Conservation (phyloP, 2,113 vertebrate species). For the Brachionichthys hirsutus region DNA sequence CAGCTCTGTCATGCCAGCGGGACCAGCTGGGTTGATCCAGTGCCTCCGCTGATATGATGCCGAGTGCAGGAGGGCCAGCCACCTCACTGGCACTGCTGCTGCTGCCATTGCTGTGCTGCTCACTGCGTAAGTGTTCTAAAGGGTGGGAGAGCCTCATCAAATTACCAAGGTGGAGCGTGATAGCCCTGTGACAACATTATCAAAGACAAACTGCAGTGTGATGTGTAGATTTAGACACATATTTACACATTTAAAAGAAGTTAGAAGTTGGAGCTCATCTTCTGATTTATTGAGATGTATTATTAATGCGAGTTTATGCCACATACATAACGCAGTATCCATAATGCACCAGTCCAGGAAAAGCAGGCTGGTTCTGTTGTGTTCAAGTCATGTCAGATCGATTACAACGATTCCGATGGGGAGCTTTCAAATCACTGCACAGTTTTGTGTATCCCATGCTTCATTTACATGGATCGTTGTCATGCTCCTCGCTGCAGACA, state of each 20-base stretch:
- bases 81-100: slow-evolving; percentile 57
- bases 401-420: neutral
- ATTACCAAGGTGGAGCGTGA: neutral
- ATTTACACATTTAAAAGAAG: neutral
- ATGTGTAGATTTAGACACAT: too few relatives aligned
- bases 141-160: slow-evolving; percentile 1
- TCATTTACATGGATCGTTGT: neutral
- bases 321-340: neutral
- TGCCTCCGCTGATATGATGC: slow-evolving; percentile 70
- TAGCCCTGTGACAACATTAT: slow-evolving; percentile 6
- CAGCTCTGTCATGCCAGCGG: slow-evolving; percentile 51
- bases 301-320: too few relatives aligned
- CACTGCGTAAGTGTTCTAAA: slow-evolving; percentile 65
- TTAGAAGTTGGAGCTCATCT: neutral
- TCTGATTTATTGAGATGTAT: neutral
- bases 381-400: neutral
- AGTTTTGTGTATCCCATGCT: neutral
- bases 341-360: neutral
- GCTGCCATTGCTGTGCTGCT: slow-evolving; percentile 62
- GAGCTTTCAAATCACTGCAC: neutral
- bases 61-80: slow-evolving; percentile 54
- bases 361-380: neutral
- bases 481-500: neutral
- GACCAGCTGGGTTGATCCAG: slow-evolving; percentile 43
- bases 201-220: too few relatives aligned